These are phyloP conservation scores for Thymallus thymallus DNA, from an alignment of 2,113 vertebrate species.

Conservation along the genomic window DNA sequence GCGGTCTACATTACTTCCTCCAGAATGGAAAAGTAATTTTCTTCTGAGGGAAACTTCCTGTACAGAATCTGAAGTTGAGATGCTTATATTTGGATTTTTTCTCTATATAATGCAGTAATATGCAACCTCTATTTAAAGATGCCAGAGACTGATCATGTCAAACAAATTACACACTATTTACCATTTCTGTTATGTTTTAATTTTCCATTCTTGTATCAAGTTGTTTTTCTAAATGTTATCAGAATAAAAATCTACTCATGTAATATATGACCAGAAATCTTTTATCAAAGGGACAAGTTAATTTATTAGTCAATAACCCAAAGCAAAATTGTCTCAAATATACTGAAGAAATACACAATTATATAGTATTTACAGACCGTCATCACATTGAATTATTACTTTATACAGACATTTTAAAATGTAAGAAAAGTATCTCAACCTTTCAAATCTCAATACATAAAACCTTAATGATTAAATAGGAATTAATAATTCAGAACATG, in stretches of 20 bases:
- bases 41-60: constrained; percentile 78
- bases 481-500: constrained; percentile 6
- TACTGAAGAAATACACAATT: constrained; percentile 62
- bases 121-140: neutral
- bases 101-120: neutral
- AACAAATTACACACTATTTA: neutral
- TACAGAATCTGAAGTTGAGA: constrained; percentile 73
- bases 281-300: constrained; percentile 40
- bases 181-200: too few relatives aligned
- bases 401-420: constrained; percentile 3
- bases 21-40: constrained; percentile 77
- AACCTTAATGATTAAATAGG: constrained; percentile 44
- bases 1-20: too few relatives aligned
- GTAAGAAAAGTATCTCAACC: constrained; percentile 36
- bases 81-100: too few relatives aligned
- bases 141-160: neutral
- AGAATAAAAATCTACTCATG: neutral
- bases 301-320: constrained; percentile 70
- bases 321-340: constrained; percentile 62
- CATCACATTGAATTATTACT: constrained; percentile 29
- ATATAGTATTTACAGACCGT: constrained; percentile 70
- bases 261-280: neutral
- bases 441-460: constrained; percentile 30
- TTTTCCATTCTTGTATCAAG: too few relatives aligned
- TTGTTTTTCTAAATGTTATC: neutral